Evolutionary conservation across 30 jellyfish, hydroid and myxozoan genomes (phyloP).

Genomic region (Aurelia sp.): DNA sequence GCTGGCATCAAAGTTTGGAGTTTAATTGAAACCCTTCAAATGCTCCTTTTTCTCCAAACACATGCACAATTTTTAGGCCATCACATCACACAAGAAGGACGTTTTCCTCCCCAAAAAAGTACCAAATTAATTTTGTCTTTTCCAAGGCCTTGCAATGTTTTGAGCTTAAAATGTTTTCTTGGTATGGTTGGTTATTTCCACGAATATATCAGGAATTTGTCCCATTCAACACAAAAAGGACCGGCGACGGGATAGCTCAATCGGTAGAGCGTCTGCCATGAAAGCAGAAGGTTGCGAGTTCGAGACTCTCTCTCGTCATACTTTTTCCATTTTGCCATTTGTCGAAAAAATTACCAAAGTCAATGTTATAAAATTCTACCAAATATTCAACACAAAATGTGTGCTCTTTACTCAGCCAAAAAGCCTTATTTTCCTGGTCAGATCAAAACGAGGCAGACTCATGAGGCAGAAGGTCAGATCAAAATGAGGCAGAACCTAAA

Average conservation of each 20-base stretch:
- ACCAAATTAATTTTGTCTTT: neutral
- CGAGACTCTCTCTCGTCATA: no score
- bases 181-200: conserved; percentile 46
- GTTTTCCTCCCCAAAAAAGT: conserved; percentile 41
- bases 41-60: conserved; percentile 33
- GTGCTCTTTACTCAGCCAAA: conserved; percentile 8
- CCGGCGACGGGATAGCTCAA: no score
- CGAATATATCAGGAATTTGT: conserved; percentile 8
- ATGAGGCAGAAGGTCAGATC: no score
- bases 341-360: no score
- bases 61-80: conserved; percentile 48
- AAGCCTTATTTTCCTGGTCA: conserved; percentile 18
- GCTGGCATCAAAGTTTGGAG: conserved; percentile 33
- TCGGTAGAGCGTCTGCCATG: no score
- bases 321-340: no score
- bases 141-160: conserved; percentile 4
- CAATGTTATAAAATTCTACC: no score
- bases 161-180: conserved; percentile 14
- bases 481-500: neutral
- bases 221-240: no score
- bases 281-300: no score
- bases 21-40: conserved; percentile 46
- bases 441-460: conserved; percentile 23
- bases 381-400: neutral
- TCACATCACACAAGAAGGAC: conserved; percentile 27